Base-by-base conservation (phyloP, 2,888 invertebrate species). In the Pelosia muscerda region DNA sequence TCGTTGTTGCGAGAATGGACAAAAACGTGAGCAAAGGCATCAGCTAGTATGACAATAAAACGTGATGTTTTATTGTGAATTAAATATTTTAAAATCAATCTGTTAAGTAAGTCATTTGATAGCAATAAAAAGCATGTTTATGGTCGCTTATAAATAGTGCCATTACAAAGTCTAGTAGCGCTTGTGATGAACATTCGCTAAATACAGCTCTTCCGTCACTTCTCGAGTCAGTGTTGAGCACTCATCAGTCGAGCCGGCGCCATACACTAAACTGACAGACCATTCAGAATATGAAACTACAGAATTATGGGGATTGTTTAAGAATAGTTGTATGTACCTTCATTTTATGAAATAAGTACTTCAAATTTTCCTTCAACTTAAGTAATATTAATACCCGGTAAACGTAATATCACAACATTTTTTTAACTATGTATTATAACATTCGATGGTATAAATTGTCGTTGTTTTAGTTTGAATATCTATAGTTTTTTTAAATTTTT, bases 181-280 rank as follows among this genome's bases (percentile, higher is more conserved):
- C 74, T 78, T 70, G 76, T 74, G 81, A 84, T 84, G 87, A 89
- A 85, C 83, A 83, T 83, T 88, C 83, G 80, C 88, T 90, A 87
- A 90, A 90, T 85, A 86, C 86, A 78, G 82, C 84, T 73, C 81
- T 78, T 77, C 75, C 68, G 76, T 77, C 70, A 77, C 81, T 79
- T 79, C 69, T 76, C 56, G 57, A 78, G 76, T 76, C 76, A 69
- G 70, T 69, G 72, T 71, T 65, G 72, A 73, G 77, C 68, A 56
- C 74, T 80, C 73, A 69, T 75, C 68, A 77, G 77, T 77, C 71
- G 65, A 75, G 69, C 73, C 61, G 66, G 53, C 63, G 66, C 10
- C 62, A 55, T 34, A 66, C 60, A 49, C 42, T 61, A 49, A 49
- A 49, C 26, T 57, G 19, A 28, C 28, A 34, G 22, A 54, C 54